Evolutionary conservation across 2,113 vertebrate species (phyloP), one percentile per base, ranked within the genome.

Genomic region (Prionailurus viverrinus): DNA sequence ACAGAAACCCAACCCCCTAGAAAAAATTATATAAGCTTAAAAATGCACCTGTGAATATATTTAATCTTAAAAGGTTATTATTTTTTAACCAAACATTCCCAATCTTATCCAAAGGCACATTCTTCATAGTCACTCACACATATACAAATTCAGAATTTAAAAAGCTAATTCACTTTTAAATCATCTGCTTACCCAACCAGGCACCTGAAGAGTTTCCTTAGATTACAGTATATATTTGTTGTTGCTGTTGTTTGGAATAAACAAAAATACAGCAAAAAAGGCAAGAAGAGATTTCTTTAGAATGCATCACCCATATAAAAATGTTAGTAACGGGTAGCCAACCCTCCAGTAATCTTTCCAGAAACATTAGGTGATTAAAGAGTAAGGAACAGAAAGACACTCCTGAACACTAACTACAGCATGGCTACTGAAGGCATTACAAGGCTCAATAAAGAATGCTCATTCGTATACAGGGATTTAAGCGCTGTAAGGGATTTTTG

Each of bases 351-450:
- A 66, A 95, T 36, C 76, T 93, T 94, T 65, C 85, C 41, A 94
- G 80, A 97, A 84, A 95, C 80, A 25, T 91, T 58, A 97, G 69
- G 21, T 94, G 87, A 89, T 55, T 86, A 69, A 92, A 71, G 69
- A 58, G 13, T 89, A 92, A 96, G 76, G 80, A 78, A 87, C 94
- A 83, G 48, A 94, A 80, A 96, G 66, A 89, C 27, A 39, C 16
- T 31, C 25, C 63, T 45, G 76, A 82, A 63, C 36, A 25, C 25
- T 71, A 83, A 76, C 61, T 39, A 71, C 53, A 89, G 31, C n/a
- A 81, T 11, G 41, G 69, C 48, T 85, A 51, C 73, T 74, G 13
- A 85, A 33, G 83, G 21, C 53, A 89, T 14, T 79, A 69, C 58
- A 33, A 83, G 39, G 33, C n/a, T 94, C 71, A 84, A 93, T 85